These are phyloP conservation scores for Chrysolina haemoptera DNA, from an alignment of 2,888 invertebrate genomes.

Conservation along the genomic window DNA sequence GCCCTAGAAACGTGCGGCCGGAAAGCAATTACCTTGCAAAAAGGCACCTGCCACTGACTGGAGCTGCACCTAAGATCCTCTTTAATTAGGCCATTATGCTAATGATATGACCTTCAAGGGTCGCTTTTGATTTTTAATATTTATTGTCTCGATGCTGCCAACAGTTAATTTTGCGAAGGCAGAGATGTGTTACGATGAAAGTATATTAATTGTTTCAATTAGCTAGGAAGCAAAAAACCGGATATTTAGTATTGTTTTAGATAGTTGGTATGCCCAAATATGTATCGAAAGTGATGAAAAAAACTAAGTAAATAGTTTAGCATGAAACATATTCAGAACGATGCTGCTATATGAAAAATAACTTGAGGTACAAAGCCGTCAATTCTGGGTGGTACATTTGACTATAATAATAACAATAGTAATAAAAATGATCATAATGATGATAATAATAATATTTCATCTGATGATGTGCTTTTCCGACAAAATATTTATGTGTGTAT, in stretches of 20 bases:
- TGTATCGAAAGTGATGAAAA: too few species aligned
- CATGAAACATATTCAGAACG: too few species aligned
- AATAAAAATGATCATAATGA: too few species aligned
- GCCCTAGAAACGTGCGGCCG: conserved; percentile 43
- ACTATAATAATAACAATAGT: too few species aligned
- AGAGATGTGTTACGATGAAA: neutral
- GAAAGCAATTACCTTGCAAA: conserved; percentile 59
- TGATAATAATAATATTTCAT: too few species aligned
- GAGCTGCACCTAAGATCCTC: conserved; percentile 61
- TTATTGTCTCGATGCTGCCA: conserved; percentile 47
- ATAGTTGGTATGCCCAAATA: too few species aligned
- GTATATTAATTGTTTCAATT: neutral
- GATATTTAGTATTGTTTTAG: neutral
- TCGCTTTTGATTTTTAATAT: conserved; percentile 62
- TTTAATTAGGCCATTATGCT: conserved; percentile 64
- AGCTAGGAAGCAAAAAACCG: neutral
- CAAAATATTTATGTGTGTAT: too few species aligned
- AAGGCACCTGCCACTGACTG: conserved; percentile 61
- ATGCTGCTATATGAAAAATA: too few species aligned
- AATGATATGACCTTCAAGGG: conserved; percentile 62
- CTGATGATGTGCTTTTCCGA: too few species aligned
- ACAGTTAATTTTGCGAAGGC: conserved; percentile 2
- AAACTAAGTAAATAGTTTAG: too few species aligned
- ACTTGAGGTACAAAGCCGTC: too few species aligned
- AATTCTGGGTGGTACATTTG: too few species aligned